These are phyloP conservation scores for Doris montereyensis DNA, from an alignment of 2,888 invertebrate genomes.

Conservation along the genomic window DNA sequence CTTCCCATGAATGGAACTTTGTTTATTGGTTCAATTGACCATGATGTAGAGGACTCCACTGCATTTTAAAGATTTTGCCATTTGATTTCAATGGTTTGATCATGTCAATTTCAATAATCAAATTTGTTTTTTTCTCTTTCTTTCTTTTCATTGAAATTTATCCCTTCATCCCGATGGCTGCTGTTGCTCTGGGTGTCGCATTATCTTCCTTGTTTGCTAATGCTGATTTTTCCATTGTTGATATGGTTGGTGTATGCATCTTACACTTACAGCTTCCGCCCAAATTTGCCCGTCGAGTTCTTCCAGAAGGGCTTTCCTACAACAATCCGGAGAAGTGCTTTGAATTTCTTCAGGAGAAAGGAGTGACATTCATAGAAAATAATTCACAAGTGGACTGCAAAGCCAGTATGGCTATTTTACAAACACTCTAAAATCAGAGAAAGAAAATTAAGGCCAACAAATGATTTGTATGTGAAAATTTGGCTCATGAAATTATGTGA, in stretches of 20 bases:
- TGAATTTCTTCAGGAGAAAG: slow-evolving; percentile 89
- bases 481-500: too few species aligned
- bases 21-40: too few species aligned
- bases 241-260: slow-evolving; percentile 33
- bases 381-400: slow-evolving; percentile 89
- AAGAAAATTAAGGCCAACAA: too few species aligned
- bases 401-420: slow-evolving; percentile 64
- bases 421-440: slow-evolving; percentile 33
- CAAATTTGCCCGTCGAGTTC: slow-evolving; percentile 89
- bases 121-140: slow-evolving; percentile 39
- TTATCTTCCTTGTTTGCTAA: slow-evolving; percentile 25
- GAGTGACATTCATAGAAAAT: slow-evolving; percentile 75
- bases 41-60: too few species aligned
- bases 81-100: too few species aligned
- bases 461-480: too few species aligned
- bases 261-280: slow-evolving; percentile 86
- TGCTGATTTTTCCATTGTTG: slow-evolving; percentile 14
- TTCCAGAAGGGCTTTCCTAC: slow-evolving; percentile 90
- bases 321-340: slow-evolving; percentile 85
- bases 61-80: too few species aligned
- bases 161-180: slow-evolving; percentile 25
- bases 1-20: too few species aligned
- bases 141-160: slow-evolving; percentile 39
- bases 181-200: not conserved
- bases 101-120: too few species aligned